Evolutionary conservation across 2,113 vertebrate genomes (phyloP).

Genomic region (Alexandromys fortis): DNA sequence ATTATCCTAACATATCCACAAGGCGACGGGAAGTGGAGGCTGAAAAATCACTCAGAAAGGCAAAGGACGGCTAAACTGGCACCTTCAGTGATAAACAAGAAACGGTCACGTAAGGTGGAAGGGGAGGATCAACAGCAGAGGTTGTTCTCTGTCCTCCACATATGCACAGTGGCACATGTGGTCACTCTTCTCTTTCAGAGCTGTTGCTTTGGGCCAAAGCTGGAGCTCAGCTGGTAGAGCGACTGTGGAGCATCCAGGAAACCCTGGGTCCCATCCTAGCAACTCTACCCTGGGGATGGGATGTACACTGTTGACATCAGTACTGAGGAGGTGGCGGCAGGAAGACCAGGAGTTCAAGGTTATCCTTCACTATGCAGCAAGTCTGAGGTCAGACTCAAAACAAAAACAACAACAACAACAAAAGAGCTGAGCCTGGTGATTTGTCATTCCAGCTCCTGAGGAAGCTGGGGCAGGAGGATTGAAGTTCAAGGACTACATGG

Average conservation of each 20-base stretch:
- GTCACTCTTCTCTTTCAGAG: neutral
- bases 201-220: no score
- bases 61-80: neutral
- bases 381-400: neutral
- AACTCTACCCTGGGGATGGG: neutral
- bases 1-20: neutral
- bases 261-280: neutral
- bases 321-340: neutral
- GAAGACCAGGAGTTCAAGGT: neutral
- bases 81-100: neutral
- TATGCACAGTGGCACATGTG: neutral
- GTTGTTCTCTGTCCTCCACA: neutral
- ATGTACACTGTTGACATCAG: neutral
- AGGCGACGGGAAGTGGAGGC: neutral
- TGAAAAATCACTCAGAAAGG: neutral
- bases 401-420: neutral
- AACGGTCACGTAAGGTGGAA: neutral
- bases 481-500: neutral
- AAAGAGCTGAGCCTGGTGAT: neutral
- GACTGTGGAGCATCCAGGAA: neutral
- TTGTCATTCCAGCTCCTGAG: neutral
- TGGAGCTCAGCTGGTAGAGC: neutral
- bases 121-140: neutral
- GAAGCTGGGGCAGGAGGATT: neutral
- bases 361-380: neutral